Base-by-base conservation (phyloP, 2,888 invertebrate genomes). In the Pammene fasciana region DNA sequence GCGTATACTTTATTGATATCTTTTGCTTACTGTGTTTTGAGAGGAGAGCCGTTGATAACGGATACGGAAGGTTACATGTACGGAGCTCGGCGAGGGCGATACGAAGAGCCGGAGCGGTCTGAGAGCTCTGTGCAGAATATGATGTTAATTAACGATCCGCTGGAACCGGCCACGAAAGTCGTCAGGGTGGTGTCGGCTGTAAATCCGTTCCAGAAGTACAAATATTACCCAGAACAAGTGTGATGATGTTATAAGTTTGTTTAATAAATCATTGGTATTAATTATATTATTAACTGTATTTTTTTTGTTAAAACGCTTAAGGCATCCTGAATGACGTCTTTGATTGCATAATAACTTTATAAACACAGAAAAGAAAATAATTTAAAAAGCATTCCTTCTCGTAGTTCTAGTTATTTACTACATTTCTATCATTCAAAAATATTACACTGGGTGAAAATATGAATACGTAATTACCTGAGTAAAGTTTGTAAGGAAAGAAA, bases 131-230 rank as follows among this genome's bases (percentile, higher is more conserved):
- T 85, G 6, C 82, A 85, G n/a, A 85, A 87, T 59, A 83, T 85
- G 80, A 76, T 84, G 68, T 87, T 84, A 71, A 76, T 79, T 0
- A 87, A 89, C 46, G 90, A 91, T 59, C 83, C 86, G 4, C 86
- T 90, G 38, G 90, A 91, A 59, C 83, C 86, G 5, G 87, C 90
- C 0, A 85, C 85, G 75, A 90, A 82, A 73, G 76, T 92, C 0
- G 82, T 90, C 4, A 83, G 82, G 70, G 86, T 92, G 0, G 88
- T 92, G 1, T 92, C 92, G 0, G 83, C 88, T 0, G 72, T 78
- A 5, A 88, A 90, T 65, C 92, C 92, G 1, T 83, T 80, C 34
- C 87, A 87, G 73, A 74, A 82, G 1, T 92, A 88, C 70, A 82
- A 83, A 70, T 84, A 86, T 59, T 72, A 84, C 7, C 86, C 88